phyloP scores from a whole-genome alignment of 1,140 invertebrate genomes.

The Zaprionus kolodkinae region DNA sequence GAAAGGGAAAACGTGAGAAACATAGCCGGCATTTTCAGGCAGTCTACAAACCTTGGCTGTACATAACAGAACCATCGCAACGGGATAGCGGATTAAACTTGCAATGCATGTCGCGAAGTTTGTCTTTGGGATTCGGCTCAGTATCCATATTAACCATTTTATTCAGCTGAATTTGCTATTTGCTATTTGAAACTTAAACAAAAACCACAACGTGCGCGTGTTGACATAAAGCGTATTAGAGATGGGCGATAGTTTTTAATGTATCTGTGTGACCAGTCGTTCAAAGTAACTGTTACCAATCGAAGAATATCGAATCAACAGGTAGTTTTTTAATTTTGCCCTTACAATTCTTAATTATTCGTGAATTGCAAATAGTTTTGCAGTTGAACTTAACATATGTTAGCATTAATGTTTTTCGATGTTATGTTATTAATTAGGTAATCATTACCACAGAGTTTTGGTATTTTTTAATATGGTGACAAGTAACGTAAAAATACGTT shows the following conservation, averaged over 20 bases:
- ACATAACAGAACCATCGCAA: slow-evolving; percentile 90
- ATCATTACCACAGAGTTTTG: not conserved
- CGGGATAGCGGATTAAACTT: slow-evolving; percentile 89
- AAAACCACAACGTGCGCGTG: slow-evolving; percentile 56
- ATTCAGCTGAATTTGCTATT: not conserved
- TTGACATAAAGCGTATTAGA: slow-evolving; percentile 28
- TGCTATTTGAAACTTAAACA: not conserved
- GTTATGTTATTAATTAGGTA: not conserved
- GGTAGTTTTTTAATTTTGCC: not conserved
- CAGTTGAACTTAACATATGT: not conserved
- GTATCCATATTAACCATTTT: slow-evolving; percentile 41
- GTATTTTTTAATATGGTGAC: not conserved
- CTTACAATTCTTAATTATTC: not conserved
- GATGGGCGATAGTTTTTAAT: slow-evolving; percentile 11
- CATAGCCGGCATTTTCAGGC: slow-evolving; percentile 28
- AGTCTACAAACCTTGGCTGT: slow-evolving; percentile 86
- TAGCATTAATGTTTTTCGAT: not conserved
- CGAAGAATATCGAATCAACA: slow-evolving; percentile 25
- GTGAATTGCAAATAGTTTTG: not conserved
- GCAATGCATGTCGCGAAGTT: slow-evolving; percentile 86
- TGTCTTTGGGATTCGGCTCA: slow-evolving; percentile 22
- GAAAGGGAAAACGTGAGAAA: not conserved
- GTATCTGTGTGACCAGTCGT: not conserved
- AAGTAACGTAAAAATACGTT: slow-evolving; percentile 20
- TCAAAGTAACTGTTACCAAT: slow-evolving; percentile 1